A percentile compares a stretch with the other conserved stretches of the same genome.
These are phyloP conservation scores for Heliconius ethilla DNA, from an alignment of 2,888 invertebrate genomes.

Conservation along the genomic window DNA sequence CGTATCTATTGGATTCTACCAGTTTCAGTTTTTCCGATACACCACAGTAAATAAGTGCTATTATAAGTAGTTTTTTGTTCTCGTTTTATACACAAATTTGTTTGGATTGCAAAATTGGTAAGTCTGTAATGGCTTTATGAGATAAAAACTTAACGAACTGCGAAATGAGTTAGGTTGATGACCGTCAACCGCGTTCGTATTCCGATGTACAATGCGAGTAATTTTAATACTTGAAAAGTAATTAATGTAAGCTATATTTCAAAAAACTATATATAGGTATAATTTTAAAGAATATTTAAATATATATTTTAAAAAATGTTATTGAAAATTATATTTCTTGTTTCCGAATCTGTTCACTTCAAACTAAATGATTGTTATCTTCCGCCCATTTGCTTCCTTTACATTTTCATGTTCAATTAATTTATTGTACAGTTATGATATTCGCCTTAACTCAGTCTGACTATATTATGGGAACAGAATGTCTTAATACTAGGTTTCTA, in stretches of 20 bases:
- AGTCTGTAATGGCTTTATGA: constrained; percentile 13
- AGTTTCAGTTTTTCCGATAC: constrained; percentile 50
- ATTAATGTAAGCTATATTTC: not conserved
- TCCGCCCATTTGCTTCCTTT: constrained; percentile 55
- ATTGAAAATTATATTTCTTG: not conserved
- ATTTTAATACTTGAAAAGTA: not conserved
- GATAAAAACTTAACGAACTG: constrained; percentile 17
- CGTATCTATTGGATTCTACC: constrained; percentile 55
- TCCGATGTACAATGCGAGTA: not conserved
- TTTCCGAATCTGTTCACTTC: constrained; percentile 23
- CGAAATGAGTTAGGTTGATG: constrained; percentile 8
- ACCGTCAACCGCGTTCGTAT: not conserved
- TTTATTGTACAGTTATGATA: constrained; percentile 33
- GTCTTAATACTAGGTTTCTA: not conserved
- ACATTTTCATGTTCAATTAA: constrained; percentile 42
- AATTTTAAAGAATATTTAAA: not conserved
- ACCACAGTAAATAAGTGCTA: constrained; percentile 30
- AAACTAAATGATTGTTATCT: constrained; percentile 54
- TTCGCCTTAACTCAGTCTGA: not conserved
- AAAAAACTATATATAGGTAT: not conserved
- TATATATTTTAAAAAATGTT: too few relatives aligned
- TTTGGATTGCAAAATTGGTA: constrained; percentile 32
- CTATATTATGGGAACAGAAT: not conserved
- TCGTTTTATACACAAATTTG: not conserved
- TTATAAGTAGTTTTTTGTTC: not conserved